A percentile compares a stretch with the other conserved stretches of the same genome.
Evolutionary conservation across 2,113 vertebrate genomes (phyloP).

Genomic region (Aegotheles bennettii): DNA sequence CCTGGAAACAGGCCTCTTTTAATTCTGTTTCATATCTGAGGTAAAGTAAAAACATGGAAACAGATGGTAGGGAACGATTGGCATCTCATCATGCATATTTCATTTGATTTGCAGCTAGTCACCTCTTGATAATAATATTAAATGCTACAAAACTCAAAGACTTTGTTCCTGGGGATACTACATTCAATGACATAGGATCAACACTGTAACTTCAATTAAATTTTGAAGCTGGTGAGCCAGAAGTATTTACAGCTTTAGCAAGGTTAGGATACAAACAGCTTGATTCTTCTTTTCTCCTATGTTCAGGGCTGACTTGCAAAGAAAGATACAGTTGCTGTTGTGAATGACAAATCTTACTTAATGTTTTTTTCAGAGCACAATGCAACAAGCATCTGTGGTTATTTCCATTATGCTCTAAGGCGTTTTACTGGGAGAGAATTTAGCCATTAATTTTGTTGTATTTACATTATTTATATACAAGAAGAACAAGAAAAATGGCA

Average conservation of each 20-base stretch:
- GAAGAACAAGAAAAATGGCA: slow-evolving; percentile 21
- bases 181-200: not conserved
- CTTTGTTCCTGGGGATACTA: not conserved
- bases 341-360: not conserved
- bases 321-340: not conserved
- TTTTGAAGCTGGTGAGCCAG: not conserved
- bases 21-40: not conserved
- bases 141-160: slow-evolving; percentile 18
- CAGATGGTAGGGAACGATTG: slow-evolving; percentile 35
- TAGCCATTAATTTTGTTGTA: slow-evolving; percentile 22
- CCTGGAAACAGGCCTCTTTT: slow-evolving; percentile 13
- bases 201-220: not conserved
- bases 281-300: not conserved
- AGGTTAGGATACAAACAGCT: not conserved
- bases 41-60: slow-evolving; percentile 2
- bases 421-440: slow-evolving; percentile 5
- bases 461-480: slow-evolving; percentile 48
- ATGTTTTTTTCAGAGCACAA: not conserved
- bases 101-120: slow-evolving; percentile 29
- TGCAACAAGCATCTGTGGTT: not conserved
- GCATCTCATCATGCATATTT: slow-evolving; percentile 39
- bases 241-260: slow-evolving; percentile 17
- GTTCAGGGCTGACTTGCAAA: not conserved
- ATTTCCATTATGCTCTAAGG: not conserved
- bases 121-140: slow-evolving; percentile 13